Evolutionary conservation across 2,888 invertebrate species (phyloP).

Genomic region (Auanema sp.): DNA sequence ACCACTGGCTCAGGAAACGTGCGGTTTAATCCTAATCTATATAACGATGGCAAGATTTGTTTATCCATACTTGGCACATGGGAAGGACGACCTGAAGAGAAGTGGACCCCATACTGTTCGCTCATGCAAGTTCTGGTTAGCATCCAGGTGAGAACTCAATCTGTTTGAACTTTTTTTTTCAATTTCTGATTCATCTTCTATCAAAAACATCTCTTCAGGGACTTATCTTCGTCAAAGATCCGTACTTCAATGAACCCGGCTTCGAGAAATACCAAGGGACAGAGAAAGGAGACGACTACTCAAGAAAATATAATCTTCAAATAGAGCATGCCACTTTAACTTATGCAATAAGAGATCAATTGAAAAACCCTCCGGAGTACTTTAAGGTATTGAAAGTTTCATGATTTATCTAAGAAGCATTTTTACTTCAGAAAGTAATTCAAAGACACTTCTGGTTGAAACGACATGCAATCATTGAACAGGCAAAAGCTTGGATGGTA

Average conservation of each 20-base stretch:
- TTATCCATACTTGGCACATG: conserved; percentile 63
- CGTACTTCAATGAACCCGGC: conserved; percentile 74
- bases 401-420: neutral
- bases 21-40: conserved; percentile 73
- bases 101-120: conserved; percentile 63
- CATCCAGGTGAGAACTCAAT: conserved; percentile 55
- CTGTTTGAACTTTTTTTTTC: neutral
- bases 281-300: conserved; percentile 57
- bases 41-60: conserved; percentile 70
- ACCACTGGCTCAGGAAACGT: conserved; percentile 72
- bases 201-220: conserved; percentile 67
- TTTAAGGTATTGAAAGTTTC: conserved; percentile 44
- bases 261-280: conserved; percentile 67
- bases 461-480: conserved; percentile 53
- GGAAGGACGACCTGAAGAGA: conserved; percentile 64
- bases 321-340: conserved; percentile 63
- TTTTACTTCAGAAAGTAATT: conserved; percentile 51
- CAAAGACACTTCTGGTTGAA: conserved; percentile 62
- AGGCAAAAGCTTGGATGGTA: conserved; percentile 45
- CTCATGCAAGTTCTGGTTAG: conserved; percentile 63
- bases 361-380: conserved; percentile 49
- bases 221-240: conserved; percentile 71
- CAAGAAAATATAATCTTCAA: conserved; percentile 60
- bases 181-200: neutral
- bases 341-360: conserved; percentile 62